Evolutionary conservation across 2,113 vertebrate genomes (phyloP).

Genomic region (Tinamus guttatus): DNA sequence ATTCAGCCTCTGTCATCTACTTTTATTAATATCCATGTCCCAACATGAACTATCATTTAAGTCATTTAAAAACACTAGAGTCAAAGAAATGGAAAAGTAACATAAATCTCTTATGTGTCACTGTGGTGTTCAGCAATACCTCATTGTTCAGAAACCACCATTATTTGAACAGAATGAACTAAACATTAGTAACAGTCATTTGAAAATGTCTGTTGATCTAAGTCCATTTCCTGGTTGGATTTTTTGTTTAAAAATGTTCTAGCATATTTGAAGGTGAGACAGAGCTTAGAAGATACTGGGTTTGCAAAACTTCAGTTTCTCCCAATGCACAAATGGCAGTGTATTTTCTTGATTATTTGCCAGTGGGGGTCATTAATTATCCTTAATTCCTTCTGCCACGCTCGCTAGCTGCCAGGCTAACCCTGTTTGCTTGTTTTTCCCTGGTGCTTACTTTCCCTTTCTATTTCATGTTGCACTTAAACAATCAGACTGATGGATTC

Average conservation of each 20-base stretch:
- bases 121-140: neutral
- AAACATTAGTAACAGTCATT: slow-evolving; percentile 33
- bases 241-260: neutral
- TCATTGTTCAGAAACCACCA: slow-evolving; percentile 28
- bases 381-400: slow-evolving; percentile 2
- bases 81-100: slow-evolving; percentile 29
- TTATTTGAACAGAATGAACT: slow-evolving; percentile 34
- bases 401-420: neutral
- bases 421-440: slow-evolving; percentile 7
- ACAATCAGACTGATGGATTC: neutral
- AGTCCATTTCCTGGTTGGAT: neutral
- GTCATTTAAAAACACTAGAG: slow-evolving; percentile 9
- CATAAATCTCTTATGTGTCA: slow-evolving; percentile 33
- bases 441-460: slow-evolving; percentile 6
- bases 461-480: slow-evolving; percentile 39
- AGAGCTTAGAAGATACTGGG: neutral
- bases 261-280: neutral
- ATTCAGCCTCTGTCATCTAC: neutral
- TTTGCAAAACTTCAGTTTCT: neutral
- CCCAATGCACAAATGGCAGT: neutral
- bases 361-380: slow-evolving; percentile 20
- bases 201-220: slow-evolving; percentile 30
- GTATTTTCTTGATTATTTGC: neutral
- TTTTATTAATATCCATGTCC: slow-evolving; percentile 42
- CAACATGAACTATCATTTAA: slow-evolving; percentile 34